These are phyloP conservation scores for Catharus fuscescens DNA, from an alignment of 2,113 vertebrate species.

Conservation along the genomic window DNA sequence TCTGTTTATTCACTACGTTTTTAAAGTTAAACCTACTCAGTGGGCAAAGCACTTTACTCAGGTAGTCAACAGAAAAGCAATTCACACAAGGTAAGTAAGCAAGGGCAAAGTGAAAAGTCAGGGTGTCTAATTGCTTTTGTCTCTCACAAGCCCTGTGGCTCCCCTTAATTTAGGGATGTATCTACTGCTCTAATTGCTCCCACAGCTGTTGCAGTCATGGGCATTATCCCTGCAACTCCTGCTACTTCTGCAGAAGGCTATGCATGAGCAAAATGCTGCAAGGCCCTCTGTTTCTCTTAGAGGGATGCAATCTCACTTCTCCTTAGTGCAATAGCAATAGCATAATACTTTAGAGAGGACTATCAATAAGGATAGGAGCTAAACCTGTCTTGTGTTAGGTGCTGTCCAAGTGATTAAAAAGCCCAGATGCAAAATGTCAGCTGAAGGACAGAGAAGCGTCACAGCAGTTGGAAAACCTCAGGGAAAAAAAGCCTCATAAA, in stretches of 20 bases:
- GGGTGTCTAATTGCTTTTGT: not conserved
- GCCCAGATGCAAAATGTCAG: not conserved
- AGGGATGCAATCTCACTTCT: not conserved
- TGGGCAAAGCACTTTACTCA: not conserved
- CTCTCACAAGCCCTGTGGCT: not conserved
- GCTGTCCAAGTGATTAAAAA: not conserved
- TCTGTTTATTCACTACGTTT: not conserved
- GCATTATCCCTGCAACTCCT: not conserved
- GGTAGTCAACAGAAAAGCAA: not conserved
- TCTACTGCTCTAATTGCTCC: not conserved
- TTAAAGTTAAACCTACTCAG: not conserved
- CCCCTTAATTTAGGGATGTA: not conserved
- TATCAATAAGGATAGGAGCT: not conserved
- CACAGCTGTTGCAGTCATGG: not conserved
- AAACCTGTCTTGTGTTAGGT: not conserved
- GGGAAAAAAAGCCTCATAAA: not conserved
- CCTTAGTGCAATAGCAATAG: not conserved
- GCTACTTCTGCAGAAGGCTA: not conserved
- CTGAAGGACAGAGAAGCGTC: not conserved
- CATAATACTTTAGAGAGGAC: not conserved
- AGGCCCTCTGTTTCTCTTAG: not conserved
- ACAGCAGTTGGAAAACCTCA: not conserved
- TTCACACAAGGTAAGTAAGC: not conserved
- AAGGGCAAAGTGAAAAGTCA: not conserved
- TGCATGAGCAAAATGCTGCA: not conserved